Evolutionary conservation across 2,888 invertebrate species (phyloP).

Genomic region (Epinotia ramella): DNA sequence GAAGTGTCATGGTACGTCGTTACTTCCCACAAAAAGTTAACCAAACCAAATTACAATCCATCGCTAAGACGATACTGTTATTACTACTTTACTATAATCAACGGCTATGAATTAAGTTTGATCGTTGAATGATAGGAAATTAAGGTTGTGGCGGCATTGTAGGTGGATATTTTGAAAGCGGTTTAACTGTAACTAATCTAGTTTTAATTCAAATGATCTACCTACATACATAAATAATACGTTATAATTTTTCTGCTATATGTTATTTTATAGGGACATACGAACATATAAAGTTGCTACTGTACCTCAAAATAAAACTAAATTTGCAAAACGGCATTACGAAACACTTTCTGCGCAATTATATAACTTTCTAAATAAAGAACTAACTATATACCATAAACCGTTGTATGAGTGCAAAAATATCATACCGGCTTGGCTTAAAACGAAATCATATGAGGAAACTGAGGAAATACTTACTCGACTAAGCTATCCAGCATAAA

Average conservation of each 20-base stretch:
- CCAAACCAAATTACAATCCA: constrained; percentile 42
- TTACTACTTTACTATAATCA: constrained; percentile 43
- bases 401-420: too few species aligned
- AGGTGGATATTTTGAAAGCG: constrained; percentile 1
- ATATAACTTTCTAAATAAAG: too few species aligned
- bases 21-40: constrained; percentile 39
- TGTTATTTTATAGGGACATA: not conserved
- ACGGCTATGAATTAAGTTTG: constrained; percentile 40
- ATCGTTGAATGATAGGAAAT: constrained; percentile 42
- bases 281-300: too few species aligned
- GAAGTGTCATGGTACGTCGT: constrained; percentile 18
- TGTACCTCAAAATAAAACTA: too few species aligned
- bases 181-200: constrained; percentile 21
- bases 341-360: too few species aligned
- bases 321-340: too few species aligned
- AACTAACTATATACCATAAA: too few species aligned
- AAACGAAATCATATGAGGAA: too few species aligned
- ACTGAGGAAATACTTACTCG: too few species aligned
- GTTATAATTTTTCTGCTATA: not conserved
- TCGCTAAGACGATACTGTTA: constrained; percentile 41
- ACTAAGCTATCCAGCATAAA: too few species aligned
- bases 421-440: too few species aligned
- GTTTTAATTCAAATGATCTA: not conserved
- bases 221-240: not conserved
- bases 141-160: not conserved